phyloP scores from a whole-genome alignment of 2,113 vertebrate genomes.

The Ahaetulla prasina region DNA sequence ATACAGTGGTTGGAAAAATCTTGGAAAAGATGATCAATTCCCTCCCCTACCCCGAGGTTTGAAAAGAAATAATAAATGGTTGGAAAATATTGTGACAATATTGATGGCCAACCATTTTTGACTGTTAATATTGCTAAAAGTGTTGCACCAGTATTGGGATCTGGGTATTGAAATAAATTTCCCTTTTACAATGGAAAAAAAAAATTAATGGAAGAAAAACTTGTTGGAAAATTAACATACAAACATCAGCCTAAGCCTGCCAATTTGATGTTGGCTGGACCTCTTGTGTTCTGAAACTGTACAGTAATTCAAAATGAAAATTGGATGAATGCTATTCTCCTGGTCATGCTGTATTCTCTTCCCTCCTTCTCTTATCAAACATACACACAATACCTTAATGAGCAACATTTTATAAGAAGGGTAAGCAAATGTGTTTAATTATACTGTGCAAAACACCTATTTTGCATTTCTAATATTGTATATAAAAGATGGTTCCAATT shows the following conservation, averaged over 20 bases:
- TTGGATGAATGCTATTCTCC: not conserved
- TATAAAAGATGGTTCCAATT: not conserved
- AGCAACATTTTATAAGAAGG: not conserved
- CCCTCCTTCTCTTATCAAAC: not conserved
- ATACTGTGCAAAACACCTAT: not conserved
- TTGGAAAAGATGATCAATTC: not conserved
- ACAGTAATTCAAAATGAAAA: not conserved
- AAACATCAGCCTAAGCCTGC: not conserved
- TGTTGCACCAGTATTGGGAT: not conserved
- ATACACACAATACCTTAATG: not conserved
- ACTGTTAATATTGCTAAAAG: not conserved
- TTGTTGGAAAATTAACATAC: not conserved
- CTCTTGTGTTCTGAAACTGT: not conserved
- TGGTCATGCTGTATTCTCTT: not conserved
- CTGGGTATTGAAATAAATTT: not conserved
- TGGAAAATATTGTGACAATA: not conserved
- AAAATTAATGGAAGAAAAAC: not conserved
- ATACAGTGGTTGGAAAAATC: not conserved
- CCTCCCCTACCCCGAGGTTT: accelerated
- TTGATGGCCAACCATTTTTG: not conserved
- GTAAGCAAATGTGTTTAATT: not conserved
- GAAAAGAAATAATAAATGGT: not conserved
- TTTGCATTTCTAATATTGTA: not conserved
- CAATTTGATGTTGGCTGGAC: not conserved
- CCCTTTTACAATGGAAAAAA: not conserved